Percentiles rank a stretch among this genome's conserved stretches.
Evolutionary conservation across 2,113 vertebrate genomes (phyloP).

Genomic region (Desmodus rotundus): DNA sequence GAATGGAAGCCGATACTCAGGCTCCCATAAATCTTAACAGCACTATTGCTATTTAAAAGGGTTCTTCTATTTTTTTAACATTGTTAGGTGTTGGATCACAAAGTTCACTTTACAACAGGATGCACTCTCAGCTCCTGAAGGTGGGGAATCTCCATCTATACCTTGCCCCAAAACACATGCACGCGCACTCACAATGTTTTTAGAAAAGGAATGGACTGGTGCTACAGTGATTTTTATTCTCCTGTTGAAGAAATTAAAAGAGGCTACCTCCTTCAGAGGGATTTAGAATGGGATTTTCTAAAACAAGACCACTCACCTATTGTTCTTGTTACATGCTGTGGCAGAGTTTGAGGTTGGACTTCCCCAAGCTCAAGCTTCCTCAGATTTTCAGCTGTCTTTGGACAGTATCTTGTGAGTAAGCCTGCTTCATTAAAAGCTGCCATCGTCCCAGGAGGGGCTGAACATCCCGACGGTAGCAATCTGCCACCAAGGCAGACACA

Average conservation of each 20-base stretch:
- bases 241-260: neutral
- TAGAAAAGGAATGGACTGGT: neutral
- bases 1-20: conserved; percentile 28
- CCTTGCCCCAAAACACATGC: neutral
- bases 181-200: neutral
- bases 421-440: conserved; percentile 40
- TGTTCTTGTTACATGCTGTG: neutral
- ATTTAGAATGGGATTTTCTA: conserved; percentile 1
- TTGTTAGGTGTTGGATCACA: neutral
- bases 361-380: conserved; percentile 49
- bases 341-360: conserved; percentile 32
- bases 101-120: conserved; percentile 61
- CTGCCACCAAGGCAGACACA: conserved; percentile 63
- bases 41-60: neutral
- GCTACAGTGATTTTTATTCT: neutral
- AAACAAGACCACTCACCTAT: conserved; percentile 66
- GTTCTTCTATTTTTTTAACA: neutral
- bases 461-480: conserved; percentile 50
- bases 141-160: neutral
- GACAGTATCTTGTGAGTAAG: conserved; percentile 35
- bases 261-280: neutral
- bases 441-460: conserved; percentile 22
- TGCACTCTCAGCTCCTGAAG: neutral
- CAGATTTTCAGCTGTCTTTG: conserved; percentile 35
- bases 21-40: conserved; percentile 46